Base-by-base conservation (phyloP, 2,113 vertebrate species). In the Xenopus borealis region DNA sequence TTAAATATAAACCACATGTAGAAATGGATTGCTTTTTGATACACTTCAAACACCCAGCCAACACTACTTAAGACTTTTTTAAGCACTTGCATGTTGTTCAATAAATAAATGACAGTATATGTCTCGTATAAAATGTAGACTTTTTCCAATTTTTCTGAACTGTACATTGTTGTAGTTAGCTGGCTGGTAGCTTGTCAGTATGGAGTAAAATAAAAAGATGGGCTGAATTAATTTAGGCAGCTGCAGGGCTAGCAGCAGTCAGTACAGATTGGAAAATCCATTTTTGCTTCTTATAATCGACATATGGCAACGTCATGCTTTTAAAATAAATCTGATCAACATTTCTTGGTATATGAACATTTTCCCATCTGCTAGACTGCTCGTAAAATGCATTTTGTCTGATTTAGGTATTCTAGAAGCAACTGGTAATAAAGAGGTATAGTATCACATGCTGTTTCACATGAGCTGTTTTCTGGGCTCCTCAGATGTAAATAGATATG, bases 281-380 rank as follows among this genome's bases (percentile, higher is more conserved):
- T 80, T 86, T 70, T 87, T 79, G 45, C 69, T 77, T 81, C 81
- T 78, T 81, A 66, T 53, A 77, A 76, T 82, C 78, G 82, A 83
- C 87, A 83, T 88, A 85, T 83, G 81, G 83, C 80, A 85, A 78
- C 80, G 83, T 77, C 84, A 86, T 88, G 82, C 69, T 85, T 83
- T 83, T 86, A 80, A 85, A 82, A 87, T 87, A 87, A 90, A 89
- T 89, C 83, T 87, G 82, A 85, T 81, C 83, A 86, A 83, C 23
- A 20, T 82, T 88, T 81, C 81, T 61, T 81, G 67, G 67, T 79
- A 86, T 87, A 84, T 85, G 84, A 89, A 81, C 69, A 85, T 84
- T 87, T 89, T 82, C 80, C 86, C 88, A 86, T 89, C 86, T 90
- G 90, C 80, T 83, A 72, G 71, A 81, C 79, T 87, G 86, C 84